Evolutionary conservation across 1,140 invertebrate species (phyloP).

Genomic region (Aphelenchoides avenae): DNA sequence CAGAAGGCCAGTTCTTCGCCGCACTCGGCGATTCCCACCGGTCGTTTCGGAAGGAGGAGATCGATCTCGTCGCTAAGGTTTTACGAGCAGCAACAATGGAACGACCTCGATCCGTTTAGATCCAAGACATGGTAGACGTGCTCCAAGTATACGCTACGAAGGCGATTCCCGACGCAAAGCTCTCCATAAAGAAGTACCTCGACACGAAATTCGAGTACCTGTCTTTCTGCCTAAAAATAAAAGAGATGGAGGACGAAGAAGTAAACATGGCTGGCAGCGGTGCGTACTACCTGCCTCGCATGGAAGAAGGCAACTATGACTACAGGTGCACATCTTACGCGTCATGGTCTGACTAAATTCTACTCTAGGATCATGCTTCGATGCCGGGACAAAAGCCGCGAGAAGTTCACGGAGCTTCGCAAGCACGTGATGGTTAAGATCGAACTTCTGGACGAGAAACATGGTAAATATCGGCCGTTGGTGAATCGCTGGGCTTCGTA

Average conservation of each 20-base stretch:
- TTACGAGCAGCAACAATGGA: no score
- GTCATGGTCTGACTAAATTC: background rate
- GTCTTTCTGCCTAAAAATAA: slow-evolving; percentile 89
- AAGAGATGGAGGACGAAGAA: slow-evolving; percentile 97
- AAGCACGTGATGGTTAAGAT: slow-evolving; percentile 93
- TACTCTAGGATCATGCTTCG: slow-evolving; percentile 71
- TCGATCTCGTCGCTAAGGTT: slow-evolving; percentile 17
- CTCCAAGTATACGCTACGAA: slow-evolving; percentile 34
- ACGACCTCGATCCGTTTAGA: no score
- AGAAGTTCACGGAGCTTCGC: slow-evolving; percentile 81
- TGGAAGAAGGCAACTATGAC: slow-evolving; percentile 98
- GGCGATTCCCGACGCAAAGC: slow-evolving; percentile 40
- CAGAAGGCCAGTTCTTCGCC: slow-evolving; percentile 16
- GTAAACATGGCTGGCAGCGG: slow-evolving; percentile 77
- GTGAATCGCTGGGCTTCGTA: no score
- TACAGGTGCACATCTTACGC: slow-evolving; percentile 71
- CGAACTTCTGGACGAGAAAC: slow-evolving; percentile 92
- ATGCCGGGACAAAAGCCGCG: slow-evolving; percentile 86
- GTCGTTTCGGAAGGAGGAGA: slow-evolving; percentile 26
- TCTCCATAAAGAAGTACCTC: slow-evolving; percentile 38
- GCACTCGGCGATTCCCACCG: slow-evolving; percentile 28
- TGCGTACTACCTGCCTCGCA: slow-evolving; percentile 89
- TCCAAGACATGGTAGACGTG: slow-evolving; percentile 23
- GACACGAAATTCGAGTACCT: slow-evolving; percentile 47
- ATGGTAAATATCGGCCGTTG: slow-evolving; percentile 62